Evolutionary conservation across 2,113 vertebrate genomes (phyloP).

Genomic region (Dolichallabes microphthalmus): DNA sequence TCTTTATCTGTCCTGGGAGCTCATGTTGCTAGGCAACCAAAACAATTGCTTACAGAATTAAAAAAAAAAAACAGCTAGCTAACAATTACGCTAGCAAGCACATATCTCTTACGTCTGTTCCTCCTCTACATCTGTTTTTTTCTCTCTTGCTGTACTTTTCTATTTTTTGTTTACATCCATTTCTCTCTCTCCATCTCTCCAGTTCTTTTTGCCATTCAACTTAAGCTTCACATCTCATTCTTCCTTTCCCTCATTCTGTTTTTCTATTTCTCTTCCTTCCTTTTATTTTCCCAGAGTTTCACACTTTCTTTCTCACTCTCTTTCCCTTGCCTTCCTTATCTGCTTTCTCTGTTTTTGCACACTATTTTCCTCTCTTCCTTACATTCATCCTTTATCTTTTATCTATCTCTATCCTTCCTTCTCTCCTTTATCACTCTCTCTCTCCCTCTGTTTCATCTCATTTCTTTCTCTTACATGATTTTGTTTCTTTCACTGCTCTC

Average conservation of each 20-base stretch:
- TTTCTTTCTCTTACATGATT: not conserved
- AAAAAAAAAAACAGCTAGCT: not conserved
- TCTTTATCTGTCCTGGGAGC: not conserved
- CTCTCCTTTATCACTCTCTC: not conserved
- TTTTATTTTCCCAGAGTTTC: too few relatives aligned
- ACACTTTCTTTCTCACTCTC: not conserved
- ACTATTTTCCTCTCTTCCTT: not conserved
- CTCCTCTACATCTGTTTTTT: not conserved
- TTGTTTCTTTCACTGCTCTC: not conserved
- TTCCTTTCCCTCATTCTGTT: not conserved
- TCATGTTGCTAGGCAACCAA: not conserved
- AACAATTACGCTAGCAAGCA: not conserved
- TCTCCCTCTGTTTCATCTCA: not conserved
- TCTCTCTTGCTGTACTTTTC: not conserved
- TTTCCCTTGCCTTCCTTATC: not conserved
- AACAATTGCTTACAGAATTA: not conserved
- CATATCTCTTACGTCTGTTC: not conserved
- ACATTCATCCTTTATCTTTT: not conserved
- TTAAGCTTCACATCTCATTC: not conserved
- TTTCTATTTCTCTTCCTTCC: not conserved
- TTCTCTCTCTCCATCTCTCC: not conserved
- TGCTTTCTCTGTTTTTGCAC: not conserved
- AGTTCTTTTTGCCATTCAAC: not conserved
- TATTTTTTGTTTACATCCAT: not conserved
- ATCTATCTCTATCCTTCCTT: not conserved